phyloP scores from a whole-genome alignment of 2,797 vertebrate genomes.

The Fratercula arctica region DNA sequence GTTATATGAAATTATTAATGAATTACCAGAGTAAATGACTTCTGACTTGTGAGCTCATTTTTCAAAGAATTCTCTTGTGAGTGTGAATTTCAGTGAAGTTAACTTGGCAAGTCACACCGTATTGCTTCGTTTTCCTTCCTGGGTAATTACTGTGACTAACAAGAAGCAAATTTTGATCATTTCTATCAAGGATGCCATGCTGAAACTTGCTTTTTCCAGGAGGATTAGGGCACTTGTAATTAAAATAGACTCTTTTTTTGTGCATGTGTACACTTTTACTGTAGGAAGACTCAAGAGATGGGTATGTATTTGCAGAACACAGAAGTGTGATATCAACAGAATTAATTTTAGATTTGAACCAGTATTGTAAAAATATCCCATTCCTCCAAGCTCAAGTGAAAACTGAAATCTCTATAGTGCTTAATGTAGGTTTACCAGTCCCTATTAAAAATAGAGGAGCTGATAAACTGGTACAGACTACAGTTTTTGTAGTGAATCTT shows the following conservation, averaged over 20 bases:
- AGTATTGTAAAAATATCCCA: not conserved
- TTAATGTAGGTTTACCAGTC: not conserved
- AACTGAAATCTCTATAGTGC: not conserved
- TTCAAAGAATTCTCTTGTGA: not conserved
- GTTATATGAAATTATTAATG: not conserved
- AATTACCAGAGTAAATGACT: not conserved
- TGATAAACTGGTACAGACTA: not conserved
- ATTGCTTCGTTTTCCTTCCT: not conserved
- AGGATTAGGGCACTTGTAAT: not conserved
- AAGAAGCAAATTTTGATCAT: constrained; percentile 2
- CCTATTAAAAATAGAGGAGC: not conserved
- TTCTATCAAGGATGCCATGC: not conserved
- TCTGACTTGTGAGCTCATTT: not conserved
- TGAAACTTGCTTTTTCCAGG: constrained; percentile 24
- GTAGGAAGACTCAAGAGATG: not conserved
- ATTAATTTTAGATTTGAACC: not conserved
- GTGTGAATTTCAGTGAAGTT: not conserved
- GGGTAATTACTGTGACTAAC: constrained; percentile 24
- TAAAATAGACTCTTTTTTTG: constrained; percentile 31
- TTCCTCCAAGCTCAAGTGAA: not conserved
- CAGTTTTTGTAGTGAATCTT: not conserved
- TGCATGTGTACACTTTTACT: not conserved
- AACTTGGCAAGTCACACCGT: not conserved
- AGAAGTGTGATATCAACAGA: not conserved
- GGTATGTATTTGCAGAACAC: not conserved